A percentile compares a stretch with the other conserved stretches of the same genome.
Conservation (phyloP, 2,113 vertebrate species). For the Macaca mulatta region DNA sequence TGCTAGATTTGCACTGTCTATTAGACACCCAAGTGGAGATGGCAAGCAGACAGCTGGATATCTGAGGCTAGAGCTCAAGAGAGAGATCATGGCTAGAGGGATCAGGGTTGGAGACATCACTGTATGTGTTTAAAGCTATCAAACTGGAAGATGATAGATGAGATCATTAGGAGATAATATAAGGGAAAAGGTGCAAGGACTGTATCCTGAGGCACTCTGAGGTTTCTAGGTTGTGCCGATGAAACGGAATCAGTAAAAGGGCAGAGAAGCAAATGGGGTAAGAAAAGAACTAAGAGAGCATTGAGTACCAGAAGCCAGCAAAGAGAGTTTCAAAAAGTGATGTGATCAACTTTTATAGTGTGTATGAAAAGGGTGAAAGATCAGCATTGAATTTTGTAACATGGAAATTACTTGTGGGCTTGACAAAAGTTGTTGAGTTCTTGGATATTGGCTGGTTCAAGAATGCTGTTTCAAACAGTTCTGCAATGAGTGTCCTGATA, state of each 20-base stretch:
- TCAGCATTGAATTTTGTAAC: neutral
- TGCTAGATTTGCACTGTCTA: neutral
- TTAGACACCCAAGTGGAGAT: neutral
- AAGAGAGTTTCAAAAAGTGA: neutral
- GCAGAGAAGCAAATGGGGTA: neutral
- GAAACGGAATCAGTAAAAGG: neutral
- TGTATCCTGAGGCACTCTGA: neutral
- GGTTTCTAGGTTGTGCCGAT: neutral
- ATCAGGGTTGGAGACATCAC: no score
- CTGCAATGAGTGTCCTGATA: neutral
- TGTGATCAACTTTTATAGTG: no score
- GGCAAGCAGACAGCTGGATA: neutral
- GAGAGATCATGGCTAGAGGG: neutral
- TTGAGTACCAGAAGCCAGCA: neutral
- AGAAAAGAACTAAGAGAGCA: neutral
- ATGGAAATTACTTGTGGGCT: neutral
- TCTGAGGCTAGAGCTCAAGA: neutral
- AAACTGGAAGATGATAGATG: no score
- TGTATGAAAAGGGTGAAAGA: neutral
- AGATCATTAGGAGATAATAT: neutral
- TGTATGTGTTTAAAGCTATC: neutral
- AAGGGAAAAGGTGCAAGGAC: neutral
- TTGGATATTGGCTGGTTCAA: neutral
- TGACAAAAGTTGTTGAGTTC: neutral
- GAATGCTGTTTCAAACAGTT: neutral